Base-by-base conservation (phyloP, 1,140 invertebrate species). In the Drosophila truncata region DNA sequence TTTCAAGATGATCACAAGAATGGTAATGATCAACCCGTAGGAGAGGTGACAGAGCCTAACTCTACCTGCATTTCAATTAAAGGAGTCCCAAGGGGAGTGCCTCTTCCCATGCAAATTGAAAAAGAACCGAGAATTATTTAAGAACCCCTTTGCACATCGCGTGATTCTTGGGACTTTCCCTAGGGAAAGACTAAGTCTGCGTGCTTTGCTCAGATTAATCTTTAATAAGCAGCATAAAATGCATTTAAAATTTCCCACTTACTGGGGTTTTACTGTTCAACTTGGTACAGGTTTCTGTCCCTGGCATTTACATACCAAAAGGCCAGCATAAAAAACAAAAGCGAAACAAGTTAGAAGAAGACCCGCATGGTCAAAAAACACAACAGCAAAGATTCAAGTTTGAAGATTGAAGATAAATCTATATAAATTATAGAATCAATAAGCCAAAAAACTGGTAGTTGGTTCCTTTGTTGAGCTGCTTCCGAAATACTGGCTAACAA, bases 111-210 rank as follows among this genome's bases (percentile, higher is more conserved):
- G 37, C 66, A 72, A 72, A 72, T 72, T 50, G 69, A 41, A 59
- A 41, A 59, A 59, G 39, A 20, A 7, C 14, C 8, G 25, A 23
- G 7, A 14, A 16, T 47, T 16, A 13, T 4, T 23, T 14, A 9
- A 10, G 6, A 0, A 18, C n/a, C 18, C 14, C 16, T 14, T 16
- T 3, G 8, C 10, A 35, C 39, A 82, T 82, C 74, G 80, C 80
- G 80, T 82, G 80, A 16, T 61, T 35, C 20, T 11, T 33, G 33
- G 54, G 67, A 42, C 59, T 82, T 82, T 82, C 80, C 80, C 80
- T 78, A 82, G 80, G 80, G 80, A 82, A 82, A 82, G 47, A 42
- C 74, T n/a, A 41, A 25, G 58, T 33, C 47, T 80, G 69, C 77
- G 70, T 67, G 70, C 41, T 4, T n/a, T 23, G 29, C 18, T 9